Evolutionary conservation across 2,113 vertebrate genomes (phyloP).

Genomic region (Semnopithecus entellus): DNA sequence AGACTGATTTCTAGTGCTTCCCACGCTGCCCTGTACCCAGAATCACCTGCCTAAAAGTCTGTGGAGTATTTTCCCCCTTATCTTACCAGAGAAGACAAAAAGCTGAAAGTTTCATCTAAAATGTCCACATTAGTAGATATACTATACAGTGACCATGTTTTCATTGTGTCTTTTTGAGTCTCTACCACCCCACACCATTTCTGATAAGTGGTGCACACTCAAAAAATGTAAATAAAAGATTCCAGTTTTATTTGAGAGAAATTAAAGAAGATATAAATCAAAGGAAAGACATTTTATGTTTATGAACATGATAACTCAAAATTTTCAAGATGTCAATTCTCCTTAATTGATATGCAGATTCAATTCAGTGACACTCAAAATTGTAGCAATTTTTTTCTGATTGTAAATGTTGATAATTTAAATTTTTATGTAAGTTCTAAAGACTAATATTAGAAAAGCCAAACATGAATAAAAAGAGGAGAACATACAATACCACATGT

Average conservation of each 20-base stretch:
- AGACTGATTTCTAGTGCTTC: neutral
- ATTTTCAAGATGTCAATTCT: neutral
- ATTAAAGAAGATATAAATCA: neutral
- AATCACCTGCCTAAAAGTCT: neutral
- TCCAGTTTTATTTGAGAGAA: neutral
- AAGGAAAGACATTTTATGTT: neutral
- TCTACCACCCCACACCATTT: neutral
- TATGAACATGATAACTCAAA: neutral
- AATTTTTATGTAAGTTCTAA: neutral
- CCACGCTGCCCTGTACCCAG: neutral
- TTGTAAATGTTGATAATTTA: neutral
- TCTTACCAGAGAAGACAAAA: neutral
- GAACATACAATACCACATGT: neutral
- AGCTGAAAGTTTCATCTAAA: neutral
- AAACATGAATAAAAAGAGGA: neutral
- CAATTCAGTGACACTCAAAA: neutral
- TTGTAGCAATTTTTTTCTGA: neutral
- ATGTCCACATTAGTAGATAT: neutral
- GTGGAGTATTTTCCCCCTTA: neutral
- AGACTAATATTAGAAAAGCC: neutral
- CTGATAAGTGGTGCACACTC: neutral
- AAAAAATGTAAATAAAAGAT: neutral
- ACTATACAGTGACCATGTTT: neutral
- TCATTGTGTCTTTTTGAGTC: neutral
- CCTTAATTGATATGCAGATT: neutral